Percentiles rank a stretch among this genome's conserved stretches.
These are phyloP conservation scores for Orthosia gothica DNA, from an alignment of 2,888 invertebrate species.

Conservation along the genomic window DNA sequence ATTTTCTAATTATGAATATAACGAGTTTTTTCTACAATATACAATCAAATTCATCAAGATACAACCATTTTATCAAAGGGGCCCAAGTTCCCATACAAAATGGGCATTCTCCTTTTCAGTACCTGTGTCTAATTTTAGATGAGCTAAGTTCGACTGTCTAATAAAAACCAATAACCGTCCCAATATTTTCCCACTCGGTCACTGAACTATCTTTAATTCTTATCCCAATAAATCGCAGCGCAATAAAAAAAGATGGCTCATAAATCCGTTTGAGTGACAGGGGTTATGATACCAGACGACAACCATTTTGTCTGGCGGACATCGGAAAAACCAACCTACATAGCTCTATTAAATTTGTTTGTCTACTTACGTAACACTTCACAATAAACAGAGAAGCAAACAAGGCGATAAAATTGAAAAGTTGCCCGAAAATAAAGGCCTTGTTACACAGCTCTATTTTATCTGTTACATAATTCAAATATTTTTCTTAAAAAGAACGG, in stretches of 20 bases:
- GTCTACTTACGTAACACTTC: slow-evolving; percentile 51
- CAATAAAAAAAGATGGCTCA: slow-evolving; percentile 60
- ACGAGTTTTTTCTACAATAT: no score
- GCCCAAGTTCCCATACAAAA: no score
- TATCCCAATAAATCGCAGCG: slow-evolving; percentile 42
- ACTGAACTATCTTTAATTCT: slow-evolving; percentile 29
- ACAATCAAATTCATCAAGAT: no score
- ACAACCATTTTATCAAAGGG: no score
- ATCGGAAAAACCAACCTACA: slow-evolving; percentile 30
- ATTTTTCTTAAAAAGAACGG: not conserved
- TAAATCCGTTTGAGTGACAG: slow-evolving; percentile 63
- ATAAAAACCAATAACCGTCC: not conserved
- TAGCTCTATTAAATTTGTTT: slow-evolving; percentile 63
- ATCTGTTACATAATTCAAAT: slow-evolving; percentile 24
- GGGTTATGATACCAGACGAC: slow-evolving; percentile 45
- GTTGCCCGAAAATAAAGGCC: slow-evolving; percentile 45
- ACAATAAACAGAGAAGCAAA: slow-evolving; percentile 57
- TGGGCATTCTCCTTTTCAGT: no score
- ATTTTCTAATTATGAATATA: no score
- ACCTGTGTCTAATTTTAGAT: not conserved
- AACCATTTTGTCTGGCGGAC: slow-evolving; percentile 52
- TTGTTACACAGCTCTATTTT: slow-evolving; percentile 30
- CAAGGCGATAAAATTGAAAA: slow-evolving; percentile 69
- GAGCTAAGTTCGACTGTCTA: not conserved
- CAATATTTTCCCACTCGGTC: not conserved